A percentile compares a stretch with the other conserved stretches of the same genome.
These are phyloP conservation scores for Chalcis sispes DNA, from an alignment of 2,888 invertebrate species.

Conservation along the genomic window DNA sequence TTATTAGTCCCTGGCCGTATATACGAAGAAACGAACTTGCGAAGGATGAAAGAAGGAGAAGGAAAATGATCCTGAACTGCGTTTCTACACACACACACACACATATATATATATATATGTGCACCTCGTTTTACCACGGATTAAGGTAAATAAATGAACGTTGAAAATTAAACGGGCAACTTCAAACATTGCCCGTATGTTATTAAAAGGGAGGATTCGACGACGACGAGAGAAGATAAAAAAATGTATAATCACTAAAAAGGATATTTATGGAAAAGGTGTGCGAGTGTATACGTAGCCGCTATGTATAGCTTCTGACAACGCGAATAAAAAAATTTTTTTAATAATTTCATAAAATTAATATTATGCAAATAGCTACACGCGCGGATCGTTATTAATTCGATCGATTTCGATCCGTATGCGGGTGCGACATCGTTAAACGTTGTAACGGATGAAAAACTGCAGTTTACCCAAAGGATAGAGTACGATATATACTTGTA, in stretches of 20 bases:
- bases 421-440: neutral
- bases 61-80: too few species aligned
- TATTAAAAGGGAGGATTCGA: slow-evolving; percentile 27
- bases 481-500: too few species aligned
- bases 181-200: slow-evolving; percentile 9
- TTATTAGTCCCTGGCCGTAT: slow-evolving; percentile 33
- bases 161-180: slow-evolving; percentile 33
- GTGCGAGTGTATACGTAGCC: neutral
- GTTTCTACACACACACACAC: neutral
- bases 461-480: too few species aligned
- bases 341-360: slow-evolving; percentile 13
- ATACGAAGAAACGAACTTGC: neutral
- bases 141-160: slow-evolving; percentile 52
- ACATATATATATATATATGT: neutral
- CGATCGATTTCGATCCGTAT: neutral
- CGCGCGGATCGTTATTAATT: slow-evolving; percentile 17
- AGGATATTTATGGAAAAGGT: slow-evolving; percentile 7
- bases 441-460: neutral
- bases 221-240: neutral
- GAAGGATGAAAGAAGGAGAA: slow-evolving; percentile 10
- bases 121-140: slow-evolving; percentile 21
- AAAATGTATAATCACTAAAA: slow-evolving; percentile 19
- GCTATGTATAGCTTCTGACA: neutral
- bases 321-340: slow-evolving; percentile 6
- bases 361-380: slow-evolving; percentile 32